Evolutionary conservation across 2,113 vertebrate species (phyloP).

Genomic region (Tragelaphus buxtoni): DNA sequence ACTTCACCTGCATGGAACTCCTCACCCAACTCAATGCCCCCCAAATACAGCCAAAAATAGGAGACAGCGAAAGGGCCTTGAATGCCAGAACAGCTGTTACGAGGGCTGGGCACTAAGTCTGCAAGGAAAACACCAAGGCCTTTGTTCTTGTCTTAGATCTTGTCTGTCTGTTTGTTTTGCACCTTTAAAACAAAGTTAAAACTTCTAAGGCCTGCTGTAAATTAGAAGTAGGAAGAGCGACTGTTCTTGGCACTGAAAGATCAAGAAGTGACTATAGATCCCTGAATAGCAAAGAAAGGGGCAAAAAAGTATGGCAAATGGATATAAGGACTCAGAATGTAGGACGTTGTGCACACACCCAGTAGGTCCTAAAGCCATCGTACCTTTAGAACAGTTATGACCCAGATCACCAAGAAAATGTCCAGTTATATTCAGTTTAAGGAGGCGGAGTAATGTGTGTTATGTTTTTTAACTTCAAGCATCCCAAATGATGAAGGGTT

Average conservation of each 20-base stretch:
- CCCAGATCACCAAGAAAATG: background rate
- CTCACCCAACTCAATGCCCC: background rate
- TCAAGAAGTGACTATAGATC: slow-evolving; percentile 5
- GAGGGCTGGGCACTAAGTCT: background rate
- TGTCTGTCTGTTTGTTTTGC: background rate
- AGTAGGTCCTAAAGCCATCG: background rate
- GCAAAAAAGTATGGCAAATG: background rate
- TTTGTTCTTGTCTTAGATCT: background rate
- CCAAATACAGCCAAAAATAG: background rate
- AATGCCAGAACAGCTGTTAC: background rate
- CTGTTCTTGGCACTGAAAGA: background rate
- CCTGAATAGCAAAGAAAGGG: background rate
- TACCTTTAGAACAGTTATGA: background rate
- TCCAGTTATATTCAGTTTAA: background rate
- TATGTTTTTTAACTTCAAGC: background rate
- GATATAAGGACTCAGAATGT: background rate
- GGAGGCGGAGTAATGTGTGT: background rate
- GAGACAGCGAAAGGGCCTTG: background rate
- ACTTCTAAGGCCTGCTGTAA: background rate
- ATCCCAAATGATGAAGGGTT: background rate
- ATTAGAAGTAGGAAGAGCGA: background rate
- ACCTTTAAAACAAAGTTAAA: background rate
- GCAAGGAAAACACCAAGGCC: background rate
- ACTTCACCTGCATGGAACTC: background rate
- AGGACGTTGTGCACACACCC: background rate